phyloP scores from a whole-genome alignment of 2,888 invertebrate genomes.

The Aspidiotus rigidus region DNA sequence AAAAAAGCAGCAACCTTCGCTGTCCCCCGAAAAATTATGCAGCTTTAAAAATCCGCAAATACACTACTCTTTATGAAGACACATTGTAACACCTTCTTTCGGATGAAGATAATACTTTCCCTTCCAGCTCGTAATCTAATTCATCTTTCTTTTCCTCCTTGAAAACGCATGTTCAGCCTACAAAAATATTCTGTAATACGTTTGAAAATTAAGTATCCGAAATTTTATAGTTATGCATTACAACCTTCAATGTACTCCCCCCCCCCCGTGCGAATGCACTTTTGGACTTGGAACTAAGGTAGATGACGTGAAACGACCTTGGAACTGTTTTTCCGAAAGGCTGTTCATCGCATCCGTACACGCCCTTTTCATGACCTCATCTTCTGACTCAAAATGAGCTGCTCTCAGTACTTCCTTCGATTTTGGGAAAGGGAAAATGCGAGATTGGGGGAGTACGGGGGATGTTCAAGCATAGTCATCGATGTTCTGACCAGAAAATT shows the following conservation, averaged over 20 bases:
- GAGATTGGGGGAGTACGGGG: constrained; percentile 35
- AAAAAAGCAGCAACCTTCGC: too few relatives aligned
- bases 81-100: too few relatives aligned
- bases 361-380: constrained; percentile 34
- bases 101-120: too few relatives aligned
- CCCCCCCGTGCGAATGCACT: constrained; percentile 26
- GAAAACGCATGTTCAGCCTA: too few relatives aligned
- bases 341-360: constrained; percentile 22
- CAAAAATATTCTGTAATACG: too few relatives aligned
- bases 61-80: too few relatives aligned
- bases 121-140: too few relatives aligned
- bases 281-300: constrained; percentile 11
- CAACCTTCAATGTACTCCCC: constrained; percentile 22
- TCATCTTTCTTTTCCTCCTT: too few relatives aligned
- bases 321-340: constrained; percentile 32
- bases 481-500: constrained; percentile 35
- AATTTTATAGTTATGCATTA: not conserved
- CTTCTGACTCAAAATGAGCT: constrained; percentile 31
- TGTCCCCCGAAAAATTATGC: too few relatives aligned
- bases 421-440: constrained; percentile 30
- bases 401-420: constrained; percentile 30
- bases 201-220: constrained; percentile 1
- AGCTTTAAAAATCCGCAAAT: too few relatives aligned
- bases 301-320: constrained; percentile 27
- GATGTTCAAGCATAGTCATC: constrained; percentile 21